Percentiles rank a stretch among this genome's conserved stretches.
Conservation (phyloP, 53 echinoderm and acorn worm species). For the Apostichopus leukothele region DNA sequence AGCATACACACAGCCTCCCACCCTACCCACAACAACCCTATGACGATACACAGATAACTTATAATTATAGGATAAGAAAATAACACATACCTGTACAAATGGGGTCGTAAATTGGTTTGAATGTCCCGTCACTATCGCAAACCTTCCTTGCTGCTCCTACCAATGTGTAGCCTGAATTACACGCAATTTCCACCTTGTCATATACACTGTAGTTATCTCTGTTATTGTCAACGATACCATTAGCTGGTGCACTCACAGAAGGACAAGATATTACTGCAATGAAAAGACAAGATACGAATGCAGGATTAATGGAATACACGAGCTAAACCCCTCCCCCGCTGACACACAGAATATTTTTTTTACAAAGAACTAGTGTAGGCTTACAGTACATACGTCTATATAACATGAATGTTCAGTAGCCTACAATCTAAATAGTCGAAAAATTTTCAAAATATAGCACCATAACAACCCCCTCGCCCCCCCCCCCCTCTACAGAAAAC, state of each 20-base stretch:
- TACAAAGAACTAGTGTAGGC: neutral
- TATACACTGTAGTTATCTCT: slow-evolving; percentile 4
- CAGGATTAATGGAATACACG: no score
- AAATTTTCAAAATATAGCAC: no score
- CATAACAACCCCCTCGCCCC: no score
- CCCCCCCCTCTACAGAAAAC: no score
- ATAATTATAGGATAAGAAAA: no score
- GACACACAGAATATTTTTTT: neutral
- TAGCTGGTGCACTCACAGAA: neutral
- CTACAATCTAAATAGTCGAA: no score
- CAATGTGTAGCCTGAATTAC: slow-evolving; percentile 9
- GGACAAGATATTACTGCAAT: neutral
- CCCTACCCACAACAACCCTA: no score
- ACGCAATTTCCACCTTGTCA: slow-evolving; percentile 7
- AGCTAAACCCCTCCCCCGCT: no score
- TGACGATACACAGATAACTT: no score
- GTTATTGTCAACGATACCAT: neutral
- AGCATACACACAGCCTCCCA: no score
- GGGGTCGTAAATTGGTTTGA: slow-evolving; percentile 21
- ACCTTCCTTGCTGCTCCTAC: slow-evolving; percentile 12
- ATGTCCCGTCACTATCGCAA: neutral
- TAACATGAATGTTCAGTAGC: no score
- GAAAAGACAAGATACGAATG: neutral
- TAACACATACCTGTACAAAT: slow-evolving; percentile 12
- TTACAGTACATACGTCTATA: neutral